Base-by-base conservation (phyloP, 2,797 vertebrate species). In the Sciurus vulgaris region DNA sequence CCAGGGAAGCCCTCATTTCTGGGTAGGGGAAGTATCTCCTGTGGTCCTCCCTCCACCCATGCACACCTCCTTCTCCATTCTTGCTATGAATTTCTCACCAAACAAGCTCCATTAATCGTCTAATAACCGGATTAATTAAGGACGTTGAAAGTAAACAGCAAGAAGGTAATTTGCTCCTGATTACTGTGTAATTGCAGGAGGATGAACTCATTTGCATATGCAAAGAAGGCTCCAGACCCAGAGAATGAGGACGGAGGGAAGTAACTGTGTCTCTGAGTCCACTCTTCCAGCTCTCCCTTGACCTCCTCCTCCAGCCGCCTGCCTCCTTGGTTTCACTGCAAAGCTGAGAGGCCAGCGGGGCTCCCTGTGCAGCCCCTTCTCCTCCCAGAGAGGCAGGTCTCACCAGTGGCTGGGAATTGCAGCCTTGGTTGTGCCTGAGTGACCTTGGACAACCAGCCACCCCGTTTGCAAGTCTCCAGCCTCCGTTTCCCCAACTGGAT, bases 101-200 rank as follows among this genome's bases (percentile, higher is more conserved):
- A 98, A 98, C 97, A 98, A 98, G 98, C 98, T 98, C 97, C 98
- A 98, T 98, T 98, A 98, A 98, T 98, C 82, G 97, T 98, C 98
- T 99, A 98, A 99, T 98, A 98, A 98, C 98, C 74, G 93, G 98
- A 98, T 98, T 98, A 98, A 98, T 98, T 99, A 98, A 98, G 98
- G 98, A 98, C 92, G 97, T 86, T 96, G 97, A 98, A 98, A 98
- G 98, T 98, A 98, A 99, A 98, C 98, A 98, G 98, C 98, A 98
- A 98, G 98, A 98, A 98, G 98, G 98, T 98, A 98, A 98, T 99
- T 98, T 98, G 97, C 95, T 96, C 98, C 97, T 98, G 98, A 98
- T 98, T 98, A 97, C 98, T 97, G 79, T 98, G 98, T 98, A 98
- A 98, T 98, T 98, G 98, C 59, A 1, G 95, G 97, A 98, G 98